Evolutionary conservation across 2,113 vertebrate genomes (phyloP).

Genomic region (Indri indri): DNA sequence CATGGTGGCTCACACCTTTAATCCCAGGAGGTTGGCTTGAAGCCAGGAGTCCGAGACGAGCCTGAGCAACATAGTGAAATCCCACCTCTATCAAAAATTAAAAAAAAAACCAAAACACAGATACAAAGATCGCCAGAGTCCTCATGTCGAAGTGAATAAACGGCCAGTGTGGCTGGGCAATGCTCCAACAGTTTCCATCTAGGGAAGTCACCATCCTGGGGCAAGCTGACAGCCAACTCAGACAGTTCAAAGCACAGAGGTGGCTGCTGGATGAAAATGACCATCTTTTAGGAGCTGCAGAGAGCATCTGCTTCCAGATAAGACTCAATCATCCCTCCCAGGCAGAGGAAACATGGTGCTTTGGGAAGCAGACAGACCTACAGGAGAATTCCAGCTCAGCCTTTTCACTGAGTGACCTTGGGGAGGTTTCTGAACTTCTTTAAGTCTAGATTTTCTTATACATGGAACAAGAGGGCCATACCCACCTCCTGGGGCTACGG

Average conservation of each 20-base stretch:
- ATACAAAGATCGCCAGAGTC: no score
- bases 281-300: accelerated
- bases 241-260: background rate
- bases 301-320: accelerated
- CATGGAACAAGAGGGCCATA: background rate
- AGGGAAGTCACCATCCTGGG: background rate
- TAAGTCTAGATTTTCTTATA: background rate
- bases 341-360: background rate
- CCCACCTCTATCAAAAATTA: no score
- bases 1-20: no score
- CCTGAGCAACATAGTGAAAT: no score
- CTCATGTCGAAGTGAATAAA: accelerated
- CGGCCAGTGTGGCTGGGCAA: accelerated
- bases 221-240: no score
- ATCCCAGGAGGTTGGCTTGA: no score
- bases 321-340: accelerated
- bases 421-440: background rate
- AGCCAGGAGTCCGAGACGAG: no score
- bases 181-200: accelerated
- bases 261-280: accelerated
- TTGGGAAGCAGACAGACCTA: background rate
- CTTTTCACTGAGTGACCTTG: background rate
- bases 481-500: accelerated
- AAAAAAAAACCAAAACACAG: background rate
- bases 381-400: background rate